Conservation (phyloP, 2,113 vertebrate genomes). For the Ciconia stormi region DNA sequence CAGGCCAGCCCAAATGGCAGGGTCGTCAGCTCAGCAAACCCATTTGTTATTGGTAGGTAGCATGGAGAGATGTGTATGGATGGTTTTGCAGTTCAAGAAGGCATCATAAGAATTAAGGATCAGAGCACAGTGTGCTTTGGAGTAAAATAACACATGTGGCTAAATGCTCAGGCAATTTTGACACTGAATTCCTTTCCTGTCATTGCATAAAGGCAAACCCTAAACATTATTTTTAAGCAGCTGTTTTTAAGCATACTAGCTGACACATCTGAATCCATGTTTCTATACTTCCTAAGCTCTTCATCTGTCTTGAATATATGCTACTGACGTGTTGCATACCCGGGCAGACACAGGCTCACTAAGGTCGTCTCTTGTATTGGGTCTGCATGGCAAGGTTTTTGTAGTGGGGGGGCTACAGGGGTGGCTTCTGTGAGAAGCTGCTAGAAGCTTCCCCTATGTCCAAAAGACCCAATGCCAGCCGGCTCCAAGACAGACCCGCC, state of each 20-base stretch:
- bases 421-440: too few relatives aligned
- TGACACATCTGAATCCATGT: conserved; percentile 51
- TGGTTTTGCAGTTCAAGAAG: conserved; percentile 8
- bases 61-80: background rate
- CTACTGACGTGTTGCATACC: conserved; percentile 13
- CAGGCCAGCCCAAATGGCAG: background rate
- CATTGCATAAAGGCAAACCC: conserved; percentile 8
- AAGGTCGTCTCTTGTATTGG: background rate
- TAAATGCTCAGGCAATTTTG: background rate
- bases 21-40: background rate
- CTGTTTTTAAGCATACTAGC: background rate
- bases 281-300: conserved; percentile 36
- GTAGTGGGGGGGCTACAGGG: too few relatives aligned
- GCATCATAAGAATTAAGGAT: background rate
- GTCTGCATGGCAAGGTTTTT: too few relatives aligned
- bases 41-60: background rate
- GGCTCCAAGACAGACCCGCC: too few relatives aligned
- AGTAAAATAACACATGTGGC: conserved; percentile 15
- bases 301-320: conserved; percentile 43
- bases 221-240: conserved; percentile 62
- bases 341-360: background rate
- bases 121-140: background rate
- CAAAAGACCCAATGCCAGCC: too few relatives aligned
- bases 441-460: too few relatives aligned
- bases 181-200: conserved; percentile 24